Evolutionary conservation across 2,797 vertebrate species (phyloP), one percentile per base, ranked within the genome.

Genomic region (Hephaestus fuliginosus): DNA sequence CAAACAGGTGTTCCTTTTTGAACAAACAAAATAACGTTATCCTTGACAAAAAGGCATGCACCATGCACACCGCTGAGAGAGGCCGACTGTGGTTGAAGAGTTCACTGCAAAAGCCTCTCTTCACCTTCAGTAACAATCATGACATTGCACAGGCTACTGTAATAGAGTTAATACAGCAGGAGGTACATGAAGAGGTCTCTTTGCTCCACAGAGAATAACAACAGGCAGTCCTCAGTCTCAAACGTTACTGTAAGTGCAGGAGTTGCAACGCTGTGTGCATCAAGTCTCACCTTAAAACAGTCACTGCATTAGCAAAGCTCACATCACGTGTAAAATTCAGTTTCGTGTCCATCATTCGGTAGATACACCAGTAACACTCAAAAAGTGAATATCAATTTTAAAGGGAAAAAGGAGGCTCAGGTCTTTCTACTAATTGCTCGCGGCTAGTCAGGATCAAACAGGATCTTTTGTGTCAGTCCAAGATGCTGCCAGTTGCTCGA

Each of bases 161-260:
- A 89, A 90, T 85, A 51, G 86, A 86, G 79, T 78, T 61, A 77
- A 74, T 82, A 33, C 91, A 86, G 86, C 83, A 61, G 89, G 87
- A 66, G 89, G 80, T 61, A 87, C 76, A 89, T 88, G 86, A 82
- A 83, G 74, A 75, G 56, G 73, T 62, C 66, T 81, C 76, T 70
- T 43, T 13, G 33, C 87, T 77, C 82, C 53, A 51, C 79, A 70
- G 36, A 5, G 78, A 75, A 60, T 39, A 74, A 77, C 77, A 81
- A 30, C 48, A 12, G 66, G 36, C 49, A 17, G 70, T 51, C 49
- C 43, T 60, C 53, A 63, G 39, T 39, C 46, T 69, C 36, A 44
- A 67, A 66, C 78, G 79, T 76, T 62, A 56, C 67, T 71, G 9
- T 11, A 41, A 55, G 4, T 58, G 46, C 44, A 66, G 14, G 7